Evolutionary conservation across 2,888 invertebrate genomes (phyloP).

Genomic region (Dolomedes plantarius): DNA sequence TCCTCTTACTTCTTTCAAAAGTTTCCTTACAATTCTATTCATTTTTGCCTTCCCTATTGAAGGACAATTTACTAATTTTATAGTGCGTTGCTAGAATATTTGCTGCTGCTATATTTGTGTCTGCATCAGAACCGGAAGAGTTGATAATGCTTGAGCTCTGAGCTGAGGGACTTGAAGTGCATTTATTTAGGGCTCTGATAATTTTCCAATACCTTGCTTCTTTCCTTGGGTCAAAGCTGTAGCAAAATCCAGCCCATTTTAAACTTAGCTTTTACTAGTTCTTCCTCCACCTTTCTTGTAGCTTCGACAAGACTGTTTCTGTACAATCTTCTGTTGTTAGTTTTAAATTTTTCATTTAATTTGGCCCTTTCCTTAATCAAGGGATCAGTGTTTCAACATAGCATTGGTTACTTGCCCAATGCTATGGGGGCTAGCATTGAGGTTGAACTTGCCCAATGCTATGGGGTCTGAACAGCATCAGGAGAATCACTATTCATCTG

Average conservation of each 20-base stretch:
- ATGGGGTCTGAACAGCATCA: too few relatives aligned
- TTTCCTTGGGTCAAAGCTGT: conserved; percentile 23
- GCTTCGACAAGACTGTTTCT: neutral
- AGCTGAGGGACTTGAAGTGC: neutral
- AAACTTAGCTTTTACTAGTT: neutral
- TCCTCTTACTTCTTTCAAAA: neutral
- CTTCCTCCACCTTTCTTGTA: neutral
- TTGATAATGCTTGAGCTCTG: neutral
- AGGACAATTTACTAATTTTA: neutral
- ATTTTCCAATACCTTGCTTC: conserved; percentile 20
- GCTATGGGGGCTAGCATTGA: too few relatives aligned
- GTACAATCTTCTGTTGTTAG: neutral
- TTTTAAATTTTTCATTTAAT: neutral
- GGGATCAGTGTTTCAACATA: neutral
- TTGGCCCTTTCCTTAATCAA: neutral
- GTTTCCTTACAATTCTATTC: neutral
- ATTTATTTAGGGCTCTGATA: neutral
- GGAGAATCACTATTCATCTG: too few relatives aligned
- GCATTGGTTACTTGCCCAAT: too few relatives aligned
- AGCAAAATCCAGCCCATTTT: neutral
- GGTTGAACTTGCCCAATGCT: too few relatives aligned
- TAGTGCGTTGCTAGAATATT: neutral
- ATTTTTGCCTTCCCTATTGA: neutral
- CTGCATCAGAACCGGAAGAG: neutral
- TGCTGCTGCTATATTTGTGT: neutral